Evolutionary conservation across 1,140 invertebrate species (phyloP), one percentile per base, ranked within the genome.

Genomic region (Rhopalosiphum padi): DNA sequence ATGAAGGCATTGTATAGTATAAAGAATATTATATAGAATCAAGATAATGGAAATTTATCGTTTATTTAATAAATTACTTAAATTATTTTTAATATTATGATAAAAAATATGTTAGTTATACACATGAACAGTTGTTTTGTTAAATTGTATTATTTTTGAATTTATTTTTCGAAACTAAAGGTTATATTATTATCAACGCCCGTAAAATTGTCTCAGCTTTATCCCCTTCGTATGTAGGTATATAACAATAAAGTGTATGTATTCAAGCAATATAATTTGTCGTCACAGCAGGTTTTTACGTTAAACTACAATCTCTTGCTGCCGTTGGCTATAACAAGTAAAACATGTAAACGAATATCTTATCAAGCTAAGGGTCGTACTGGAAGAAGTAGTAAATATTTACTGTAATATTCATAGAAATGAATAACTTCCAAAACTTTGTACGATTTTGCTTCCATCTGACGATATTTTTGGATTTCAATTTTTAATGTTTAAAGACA

Each of bases 311-410:
- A 51, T 21, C 21, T 87, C 15, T 30, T 87, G 6, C 46, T 51
- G 21, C 51, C 51, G 51, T 53, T 7, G 35, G 88, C n/a, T 90
- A 90, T 23, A 22, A 48, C 11, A 90, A 90, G 51, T 55, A 41
- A 25, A 90, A 89, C 37, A 41, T 23, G 51, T 41, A 90, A 90
- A 21, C 35, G 88, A 90, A 90, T 90, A 90, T 55, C 88, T 90
- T 90, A 90, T 90, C 51, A 90, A 90, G 51, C 35, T 90, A 37
- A 90, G 35, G 22, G 9, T 55, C 22, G 9, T 41, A 35, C 88
- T 35, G 3, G n/a, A 90, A 22, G 88, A 51, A 53, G n/a, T 11
- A 23, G 8, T 23, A 35, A 90, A 25, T 60, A 55, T 88, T 41
- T 55, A 60, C 11, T 90, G 35, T 41, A 41, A 90, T 90, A 90